Evolutionary conservation across 2,113 vertebrate species (phyloP), one percentile per base, ranked within the genome.

Genomic region (Macrotis lagotis): DNA sequence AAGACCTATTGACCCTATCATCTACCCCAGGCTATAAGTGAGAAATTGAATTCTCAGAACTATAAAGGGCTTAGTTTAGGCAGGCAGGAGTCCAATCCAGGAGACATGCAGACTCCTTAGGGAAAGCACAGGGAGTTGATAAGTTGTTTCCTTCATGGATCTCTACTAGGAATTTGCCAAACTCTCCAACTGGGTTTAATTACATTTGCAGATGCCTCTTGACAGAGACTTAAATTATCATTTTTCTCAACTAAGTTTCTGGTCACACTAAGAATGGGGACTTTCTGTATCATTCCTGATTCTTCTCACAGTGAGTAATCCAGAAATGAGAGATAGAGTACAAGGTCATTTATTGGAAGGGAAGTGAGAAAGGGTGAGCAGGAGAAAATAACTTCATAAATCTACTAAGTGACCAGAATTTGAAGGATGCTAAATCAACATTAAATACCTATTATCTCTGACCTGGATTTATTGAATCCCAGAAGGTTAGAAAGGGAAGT

Each of bases 1-100:
- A 89, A 49, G 49, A 48, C 51, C 96, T 96, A 51, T 88, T 91
- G 90, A 95, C 95, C 93, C 89, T 91, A n/a, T 59, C 55, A 49
- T 95, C 91, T 48, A 93, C 93, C 94, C 89, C 8, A 48, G 94
- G 53, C 92, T 91, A 89, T 55, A 55, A 92, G 92, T 95, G 97
- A 98, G 96, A 96, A 97, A 97, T 95, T 91, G 93, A 91, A 94
- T 92, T 90, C 55, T 96, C 88, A 37, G n/a, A 55, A 22, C 37
- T 51, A 91, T 8, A 48, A 93, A 96, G 50, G 47, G 25, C 97
- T 95, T 28, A 19, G 48, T 16, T 1, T 66, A 31, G 51, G 89
- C 8, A 22, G 25, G 94, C 51, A 31, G 83, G 50, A 25, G 48
- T 26, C 44, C 19, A 28, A 50, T 95, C 24, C 0, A 19, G 52